A percentile compares a stretch with the other conserved stretches of the same genome.
phyloP scores from a whole-genome alignment of 2,113 vertebrate genomes.

The Perca schrenkii region DNA sequence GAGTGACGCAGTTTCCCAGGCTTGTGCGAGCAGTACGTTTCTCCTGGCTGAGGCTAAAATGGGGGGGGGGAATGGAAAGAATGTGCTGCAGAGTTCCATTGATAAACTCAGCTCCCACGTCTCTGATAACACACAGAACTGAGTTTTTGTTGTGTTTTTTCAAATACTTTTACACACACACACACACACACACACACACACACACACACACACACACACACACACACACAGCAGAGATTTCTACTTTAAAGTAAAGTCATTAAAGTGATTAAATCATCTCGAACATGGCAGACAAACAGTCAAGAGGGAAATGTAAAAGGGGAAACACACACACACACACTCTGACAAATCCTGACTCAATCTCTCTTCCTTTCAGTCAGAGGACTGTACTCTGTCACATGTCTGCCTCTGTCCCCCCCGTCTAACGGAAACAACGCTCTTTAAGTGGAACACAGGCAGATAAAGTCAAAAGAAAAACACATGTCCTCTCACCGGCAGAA shows the following conservation, averaged over 20 bases:
- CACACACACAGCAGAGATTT: too few relatives aligned
- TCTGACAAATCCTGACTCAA: slow-evolving; percentile 17
- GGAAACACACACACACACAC: neutral
- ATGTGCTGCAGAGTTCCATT: slow-evolving; percentile 35
- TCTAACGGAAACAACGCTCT: neutral
- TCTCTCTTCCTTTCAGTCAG: slow-evolving; percentile 4
- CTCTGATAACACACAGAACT: slow-evolving; percentile 23
- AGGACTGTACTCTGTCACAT: neutral
- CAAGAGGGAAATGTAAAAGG: neutral
- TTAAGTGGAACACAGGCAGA: rapidly evolving
- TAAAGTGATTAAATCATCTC: neutral
- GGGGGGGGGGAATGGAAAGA: slow-evolving; percentile 56
- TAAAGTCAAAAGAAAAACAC: neutral
- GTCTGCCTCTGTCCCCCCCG: neutral
- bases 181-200: too few relatives aligned
- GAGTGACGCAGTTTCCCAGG: neutral
- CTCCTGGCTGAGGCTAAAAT: slow-evolving; percentile 18
- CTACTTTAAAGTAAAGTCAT: neutral
- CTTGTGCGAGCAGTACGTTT: neutral
- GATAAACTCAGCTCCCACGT: slow-evolving; percentile 20
- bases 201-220: too few relatives aligned
- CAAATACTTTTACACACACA: too few relatives aligned
- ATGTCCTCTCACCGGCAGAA: slow-evolving; percentile 38
- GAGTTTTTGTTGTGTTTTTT: too few relatives aligned
- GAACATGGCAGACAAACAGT: neutral